Percentiles rank a stretch among this genome's conserved stretches.
Conservation (phyloP, 1,140 invertebrate species). For the Papilio machaon region DNA sequence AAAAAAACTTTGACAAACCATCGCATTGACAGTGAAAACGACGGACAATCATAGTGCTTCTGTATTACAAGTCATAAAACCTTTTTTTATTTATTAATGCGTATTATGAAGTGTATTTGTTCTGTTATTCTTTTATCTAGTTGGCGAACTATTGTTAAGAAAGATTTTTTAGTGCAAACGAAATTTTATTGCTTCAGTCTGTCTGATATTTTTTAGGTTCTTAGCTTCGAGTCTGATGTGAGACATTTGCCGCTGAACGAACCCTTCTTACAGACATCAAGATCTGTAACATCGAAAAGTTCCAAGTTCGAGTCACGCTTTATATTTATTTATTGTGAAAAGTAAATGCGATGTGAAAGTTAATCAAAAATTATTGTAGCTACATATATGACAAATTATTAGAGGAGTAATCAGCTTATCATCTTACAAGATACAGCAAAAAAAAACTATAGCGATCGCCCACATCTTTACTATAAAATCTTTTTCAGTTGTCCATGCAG, state of each 20-base stretch:
- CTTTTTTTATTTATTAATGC: background rate
- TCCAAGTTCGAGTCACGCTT: no score
- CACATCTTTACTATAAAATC: background rate
- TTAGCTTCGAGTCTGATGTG: background rate
- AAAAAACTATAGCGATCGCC: background rate
- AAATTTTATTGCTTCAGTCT: background rate
- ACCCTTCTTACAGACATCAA: no score
- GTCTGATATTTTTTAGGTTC: background rate
- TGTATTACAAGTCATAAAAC: slow-evolving; percentile 25
- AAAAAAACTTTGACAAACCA: slow-evolving; percentile 49
- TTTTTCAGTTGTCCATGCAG: slow-evolving; percentile 41
- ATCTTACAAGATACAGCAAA: background rate
- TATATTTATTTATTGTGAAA: no score
- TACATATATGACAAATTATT: no score
- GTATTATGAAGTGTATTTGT: background rate
- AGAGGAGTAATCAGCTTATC: no score
- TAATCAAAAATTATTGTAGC: no score
- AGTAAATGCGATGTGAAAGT: no score
- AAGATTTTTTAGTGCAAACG: background rate
- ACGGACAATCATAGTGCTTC: slow-evolving; percentile 2
- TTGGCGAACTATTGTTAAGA: background rate
- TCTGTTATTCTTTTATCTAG: background rate
- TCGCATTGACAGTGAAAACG: slow-evolving; percentile 38
- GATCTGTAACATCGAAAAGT: no score
- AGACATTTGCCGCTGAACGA: no score